Evolutionary conservation across 2,797 vertebrate species (phyloP), one percentile per base, ranked within the genome.

Genomic region (Cirrhinus molitorella): DNA sequence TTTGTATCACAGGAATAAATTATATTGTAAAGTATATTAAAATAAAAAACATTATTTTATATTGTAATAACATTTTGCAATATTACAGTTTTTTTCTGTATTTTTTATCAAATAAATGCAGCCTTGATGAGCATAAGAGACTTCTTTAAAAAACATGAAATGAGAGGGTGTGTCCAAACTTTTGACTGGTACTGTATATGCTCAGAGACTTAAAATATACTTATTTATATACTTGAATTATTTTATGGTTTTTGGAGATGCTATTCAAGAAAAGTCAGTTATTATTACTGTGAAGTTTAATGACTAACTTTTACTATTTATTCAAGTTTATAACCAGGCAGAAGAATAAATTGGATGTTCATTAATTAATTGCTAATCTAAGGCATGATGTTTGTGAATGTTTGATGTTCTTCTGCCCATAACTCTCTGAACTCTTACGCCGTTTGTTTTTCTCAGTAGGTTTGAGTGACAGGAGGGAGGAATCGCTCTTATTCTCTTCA

Each of bases 401-500:
- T 66, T 43, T 83, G 74, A 37, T 43, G 72, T 83, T 79, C 73
- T 80, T 79, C 45, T 37, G 57, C 21, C 61, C 23, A 17, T 83
- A 59, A 55, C 55, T 80, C 83, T 65, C 17, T 59, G 53, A 80
- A 84, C 78, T 75, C 16, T 61, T 12, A 47, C 40, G 0, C 12
- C 21, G 2, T 43, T 72, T 78, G 49, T 23, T 74, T 85, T 79
- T 73, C 37, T 53, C 59, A 10, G 65, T 45, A 28, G 19, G 1
- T 51, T 45, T 88, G 85, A 88, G n/a, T 81, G 68, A 82, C 86
- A 84, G 70, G 76, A 75, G 23, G 34, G 65, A 53, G 40, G 40
- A 81, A 47, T 81, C 9, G 4, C 12, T 34, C 40, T 59, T 45
- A 68, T 43, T 77, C 34, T 61, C 85, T 75, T 90, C 88, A 83